A percentile compares a stretch with the other conserved stretches of the same genome.
Conservation (phyloP, 2,113 vertebrate species). For the Electrona antarctica region DNA sequence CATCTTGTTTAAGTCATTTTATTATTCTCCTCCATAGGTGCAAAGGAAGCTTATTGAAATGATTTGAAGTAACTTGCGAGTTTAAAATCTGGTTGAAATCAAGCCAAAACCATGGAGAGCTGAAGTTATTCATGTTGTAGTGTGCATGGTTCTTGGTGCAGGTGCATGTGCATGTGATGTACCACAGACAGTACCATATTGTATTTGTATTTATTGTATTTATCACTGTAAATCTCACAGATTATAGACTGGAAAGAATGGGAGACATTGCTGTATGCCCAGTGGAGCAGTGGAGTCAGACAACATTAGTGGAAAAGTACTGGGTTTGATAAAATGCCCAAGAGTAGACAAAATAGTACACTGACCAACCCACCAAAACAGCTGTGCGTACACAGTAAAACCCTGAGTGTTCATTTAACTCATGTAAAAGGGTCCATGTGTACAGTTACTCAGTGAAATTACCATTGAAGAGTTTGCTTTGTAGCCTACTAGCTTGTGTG, state of each 20-base stretch:
- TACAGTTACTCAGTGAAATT: too few species aligned
- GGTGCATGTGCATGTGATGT: not conserved
- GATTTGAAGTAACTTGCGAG: not conserved
- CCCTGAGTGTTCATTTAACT: too few species aligned
- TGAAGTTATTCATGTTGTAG: not conserved
- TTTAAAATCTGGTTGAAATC: not conserved
- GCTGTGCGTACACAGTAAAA: constrained; percentile 3
- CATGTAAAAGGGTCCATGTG: too few species aligned
- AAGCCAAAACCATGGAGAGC: not conserved
- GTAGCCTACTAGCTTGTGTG: not conserved
- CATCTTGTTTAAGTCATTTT: not conserved
- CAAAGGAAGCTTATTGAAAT: not conserved
- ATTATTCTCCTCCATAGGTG: not conserved
- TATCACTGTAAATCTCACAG: constrained; percentile 34
- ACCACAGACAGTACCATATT: not conserved
- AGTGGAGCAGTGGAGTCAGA: constrained; percentile 56
- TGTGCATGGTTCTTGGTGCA: not conserved
- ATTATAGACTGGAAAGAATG: constrained; percentile 37
- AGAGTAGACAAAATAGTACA: constrained; percentile 9
- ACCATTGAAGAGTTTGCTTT: too few species aligned
- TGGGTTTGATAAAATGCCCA: constrained; percentile 18
- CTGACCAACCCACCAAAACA: constrained; percentile 23
- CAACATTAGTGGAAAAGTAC: constrained; percentile 73
- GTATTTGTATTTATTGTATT: not conserved
- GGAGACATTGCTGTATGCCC: constrained; percentile 18